These are phyloP conservation scores for Willowsia nigromaculata DNA, from an alignment of 2,888 invertebrate genomes.

Conservation along the genomic window DNA sequence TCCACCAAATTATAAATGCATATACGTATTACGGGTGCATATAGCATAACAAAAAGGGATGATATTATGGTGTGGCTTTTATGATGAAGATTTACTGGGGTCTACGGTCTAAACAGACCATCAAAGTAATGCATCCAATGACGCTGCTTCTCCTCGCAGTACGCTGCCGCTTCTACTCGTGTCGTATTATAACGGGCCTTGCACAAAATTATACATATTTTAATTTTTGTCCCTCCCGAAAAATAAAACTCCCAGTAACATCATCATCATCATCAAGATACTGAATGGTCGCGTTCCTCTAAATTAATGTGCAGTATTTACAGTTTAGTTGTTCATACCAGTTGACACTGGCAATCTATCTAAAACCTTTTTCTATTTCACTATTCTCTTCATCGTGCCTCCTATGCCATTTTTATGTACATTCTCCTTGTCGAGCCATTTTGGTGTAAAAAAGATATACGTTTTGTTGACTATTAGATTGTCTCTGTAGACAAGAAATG, in stretches of 20 bases:
- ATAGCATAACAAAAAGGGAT: background rate
- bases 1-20: background rate
- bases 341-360: constrained; percentile 63
- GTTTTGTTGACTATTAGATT: constrained; percentile 51
- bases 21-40: background rate
- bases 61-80: constrained; percentile 16
- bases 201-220: constrained; percentile 41
- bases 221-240: background rate
- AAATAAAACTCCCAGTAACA: background rate
- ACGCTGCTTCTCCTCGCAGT: too few relatives aligned
- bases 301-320: constrained; percentile 50
- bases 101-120: constrained; percentile 32
- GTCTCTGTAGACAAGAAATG: constrained; percentile 47
- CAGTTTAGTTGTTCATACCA: constrained; percentile 43
- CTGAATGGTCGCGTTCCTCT: constrained; percentile 30
- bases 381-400: background rate
- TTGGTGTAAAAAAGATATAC: constrained; percentile 45
- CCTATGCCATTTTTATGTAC: background rate
- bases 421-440: background rate
- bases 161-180: background rate
- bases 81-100: constrained; percentile 59
- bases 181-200: background rate
- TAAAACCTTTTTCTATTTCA: constrained; percentile 34
- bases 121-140: constrained; percentile 9
- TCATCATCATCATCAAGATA: background rate